A percentile compares a stretch with the other conserved stretches of the same genome.
Evolutionary conservation across 23 tunicate genomes (phyloP).

Genomic region (Ascidia mentula): DNA sequence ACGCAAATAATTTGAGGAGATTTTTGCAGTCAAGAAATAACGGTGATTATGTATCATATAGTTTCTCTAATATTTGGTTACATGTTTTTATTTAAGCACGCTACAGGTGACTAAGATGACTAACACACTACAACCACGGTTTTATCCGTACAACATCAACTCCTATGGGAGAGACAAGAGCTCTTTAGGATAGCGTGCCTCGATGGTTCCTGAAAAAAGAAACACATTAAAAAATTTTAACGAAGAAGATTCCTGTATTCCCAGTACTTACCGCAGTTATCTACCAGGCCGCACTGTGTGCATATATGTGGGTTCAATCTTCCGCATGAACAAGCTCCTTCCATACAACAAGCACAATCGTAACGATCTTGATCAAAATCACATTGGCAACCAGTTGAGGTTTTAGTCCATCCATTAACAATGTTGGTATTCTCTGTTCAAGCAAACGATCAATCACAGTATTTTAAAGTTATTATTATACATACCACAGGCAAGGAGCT

Average conservation of each 20-base stretch:
- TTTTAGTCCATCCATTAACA: background rate
- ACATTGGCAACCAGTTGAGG: slow-evolving; percentile 28
- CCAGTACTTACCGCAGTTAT: slow-evolving; percentile 8
- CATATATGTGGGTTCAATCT: slow-evolving; percentile 25
- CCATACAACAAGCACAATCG: slow-evolving; percentile 54
- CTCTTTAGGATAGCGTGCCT: background rate
- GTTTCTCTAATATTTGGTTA: too few relatives aligned
- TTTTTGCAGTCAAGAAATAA: too few relatives aligned
- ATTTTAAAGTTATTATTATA: background rate
- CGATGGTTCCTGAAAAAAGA: background rate
- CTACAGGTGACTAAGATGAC: too few relatives aligned
- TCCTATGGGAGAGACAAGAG: background rate
- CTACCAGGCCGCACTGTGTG: slow-evolving; percentile 6
- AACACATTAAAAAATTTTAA: background rate
- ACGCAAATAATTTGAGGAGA: too few relatives aligned
- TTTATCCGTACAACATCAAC: too few relatives aligned
- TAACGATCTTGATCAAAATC: slow-evolving; percentile 22
- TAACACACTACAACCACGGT: too few relatives aligned
- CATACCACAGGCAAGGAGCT: slow-evolving; percentile 16
- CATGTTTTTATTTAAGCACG: too few relatives aligned
- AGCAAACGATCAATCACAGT: background rate
- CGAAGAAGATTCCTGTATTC: background rate
- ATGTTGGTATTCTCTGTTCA: background rate
- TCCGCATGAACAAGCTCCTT: slow-evolving; percentile 31
- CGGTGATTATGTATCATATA: too few relatives aligned